phyloP scores from a whole-genome alignment of 2,113 vertebrate species.

The Clinocottus analis region DNA sequence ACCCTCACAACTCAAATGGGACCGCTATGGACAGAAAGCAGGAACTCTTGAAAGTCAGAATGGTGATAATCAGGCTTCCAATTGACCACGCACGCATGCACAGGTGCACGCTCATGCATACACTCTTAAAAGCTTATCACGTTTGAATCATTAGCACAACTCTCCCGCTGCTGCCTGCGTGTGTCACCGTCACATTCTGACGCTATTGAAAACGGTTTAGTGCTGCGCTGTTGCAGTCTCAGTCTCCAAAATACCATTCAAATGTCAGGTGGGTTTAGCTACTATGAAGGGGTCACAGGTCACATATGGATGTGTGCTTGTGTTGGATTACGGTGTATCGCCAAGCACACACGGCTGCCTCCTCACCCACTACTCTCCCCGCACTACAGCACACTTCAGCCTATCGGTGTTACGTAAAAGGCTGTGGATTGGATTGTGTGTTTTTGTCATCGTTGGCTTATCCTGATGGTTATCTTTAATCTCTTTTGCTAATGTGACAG shows the following conservation, averaged over 20 bases:
- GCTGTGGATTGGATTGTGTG: background rate
- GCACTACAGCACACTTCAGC: slow-evolving; percentile 1
- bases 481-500: slow-evolving; percentile 18
- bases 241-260: slow-evolving; percentile 64
- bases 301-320: slow-evolving; percentile 31
- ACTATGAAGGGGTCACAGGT: slow-evolving; percentile 45
- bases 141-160: slow-evolving; percentile 45
- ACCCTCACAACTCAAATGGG: slow-evolving; percentile 29
- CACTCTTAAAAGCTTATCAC: slow-evolving; percentile 54
- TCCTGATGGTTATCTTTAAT: slow-evolving; percentile 22
- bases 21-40: slow-evolving; percentile 59
- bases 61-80: slow-evolving; percentile 67
- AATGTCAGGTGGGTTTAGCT: slow-evolving; percentile 68
- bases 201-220: slow-evolving; percentile 44
- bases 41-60: slow-evolving; percentile 62
- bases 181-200: slow-evolving; percentile 29
- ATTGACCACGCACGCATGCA: slow-evolving; percentile 21
- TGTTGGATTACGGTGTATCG: slow-evolving; percentile 40
- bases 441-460: slow-evolving; percentile 15
- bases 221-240: slow-evolving; percentile 18
- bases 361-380: slow-evolving; percentile 6
- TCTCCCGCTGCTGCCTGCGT: slow-evolving; percentile 10
- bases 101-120: slow-evolving; percentile 44
- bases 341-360: background rate
- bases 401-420: background rate